Percentiles rank a stretch among this genome's conserved stretches.
phyloP scores from a whole-genome alignment of 2,797 vertebrate species.

The Micropoecilia bifurca region DNA sequence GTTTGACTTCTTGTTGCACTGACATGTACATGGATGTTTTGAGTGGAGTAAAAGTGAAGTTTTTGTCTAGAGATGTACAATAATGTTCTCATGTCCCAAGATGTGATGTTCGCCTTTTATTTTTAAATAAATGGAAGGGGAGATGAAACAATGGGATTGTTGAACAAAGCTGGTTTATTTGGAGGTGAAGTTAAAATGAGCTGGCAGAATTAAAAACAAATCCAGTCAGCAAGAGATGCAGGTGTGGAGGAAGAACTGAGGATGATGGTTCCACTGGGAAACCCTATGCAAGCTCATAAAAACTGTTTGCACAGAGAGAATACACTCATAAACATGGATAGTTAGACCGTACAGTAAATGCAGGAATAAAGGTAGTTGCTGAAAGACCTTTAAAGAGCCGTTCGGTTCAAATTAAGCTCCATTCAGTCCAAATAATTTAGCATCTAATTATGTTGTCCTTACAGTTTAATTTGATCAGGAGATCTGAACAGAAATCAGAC shows the following conservation, averaged over 20 bases:
- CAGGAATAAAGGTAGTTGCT: background rate
- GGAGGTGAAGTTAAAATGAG: background rate
- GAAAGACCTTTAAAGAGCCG: background rate
- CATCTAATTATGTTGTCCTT: background rate
- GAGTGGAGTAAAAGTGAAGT: background rate
- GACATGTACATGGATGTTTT: background rate
- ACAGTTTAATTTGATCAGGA: background rate
- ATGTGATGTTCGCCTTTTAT: background rate
- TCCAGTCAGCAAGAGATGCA: background rate
- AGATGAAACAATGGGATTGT: background rate
- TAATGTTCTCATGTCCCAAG: background rate
- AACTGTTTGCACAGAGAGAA: background rate
- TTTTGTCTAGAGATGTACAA: background rate
- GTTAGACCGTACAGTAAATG: background rate
- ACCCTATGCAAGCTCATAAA: background rate
- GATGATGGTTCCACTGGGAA: background rate
- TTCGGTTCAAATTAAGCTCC: background rate
- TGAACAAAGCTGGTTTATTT: background rate
- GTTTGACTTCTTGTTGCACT: background rate
- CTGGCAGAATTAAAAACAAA: background rate
- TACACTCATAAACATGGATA: background rate
- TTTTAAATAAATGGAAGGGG: background rate
- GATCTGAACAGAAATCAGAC: background rate
- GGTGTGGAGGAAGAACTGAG: background rate
- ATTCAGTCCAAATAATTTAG: background rate